These are phyloP conservation scores for Anomalospiza imberbis DNA, from an alignment of 2,797 vertebrate species.

Conservation along the genomic window DNA sequence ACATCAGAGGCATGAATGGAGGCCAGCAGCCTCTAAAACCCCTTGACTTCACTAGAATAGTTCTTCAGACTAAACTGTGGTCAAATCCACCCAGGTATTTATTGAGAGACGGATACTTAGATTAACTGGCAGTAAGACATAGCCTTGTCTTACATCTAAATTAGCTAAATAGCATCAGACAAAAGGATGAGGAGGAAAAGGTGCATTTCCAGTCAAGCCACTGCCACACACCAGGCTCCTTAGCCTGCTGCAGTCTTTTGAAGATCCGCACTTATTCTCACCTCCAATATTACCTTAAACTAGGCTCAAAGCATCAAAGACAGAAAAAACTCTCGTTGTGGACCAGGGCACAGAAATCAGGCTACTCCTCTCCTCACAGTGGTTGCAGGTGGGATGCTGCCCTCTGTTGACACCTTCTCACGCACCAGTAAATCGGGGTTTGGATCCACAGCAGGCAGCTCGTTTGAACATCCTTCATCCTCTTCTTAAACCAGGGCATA, in stretches of 20 bases:
- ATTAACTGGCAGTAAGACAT: neutral
- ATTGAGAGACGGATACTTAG: neutral
- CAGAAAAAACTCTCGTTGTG: neutral
- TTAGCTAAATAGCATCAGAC: neutral
- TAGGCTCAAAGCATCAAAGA: neutral
- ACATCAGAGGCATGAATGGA: neutral
- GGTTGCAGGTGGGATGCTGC: neutral
- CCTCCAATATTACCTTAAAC: neutral
- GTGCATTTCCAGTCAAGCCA: neutral
- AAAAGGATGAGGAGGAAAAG: neutral
- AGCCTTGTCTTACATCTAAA: neutral
- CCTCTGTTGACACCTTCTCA: neutral
- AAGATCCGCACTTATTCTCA: neutral
- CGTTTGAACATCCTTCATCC: accelerated
- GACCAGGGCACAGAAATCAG: accelerated
- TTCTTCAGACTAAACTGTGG: neutral
- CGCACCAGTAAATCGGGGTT: accelerated
- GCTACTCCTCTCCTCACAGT: accelerated
- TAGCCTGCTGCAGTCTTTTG: neutral
- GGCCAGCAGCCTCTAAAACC: neutral
- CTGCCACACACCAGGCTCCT: neutral
- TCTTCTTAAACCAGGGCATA: accelerated
- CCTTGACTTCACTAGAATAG: neutral
- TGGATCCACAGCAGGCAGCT: accelerated
- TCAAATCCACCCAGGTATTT: neutral